phyloP scores from a whole-genome alignment of 2,113 vertebrate genomes.

The Crotalus helleri region DNA sequence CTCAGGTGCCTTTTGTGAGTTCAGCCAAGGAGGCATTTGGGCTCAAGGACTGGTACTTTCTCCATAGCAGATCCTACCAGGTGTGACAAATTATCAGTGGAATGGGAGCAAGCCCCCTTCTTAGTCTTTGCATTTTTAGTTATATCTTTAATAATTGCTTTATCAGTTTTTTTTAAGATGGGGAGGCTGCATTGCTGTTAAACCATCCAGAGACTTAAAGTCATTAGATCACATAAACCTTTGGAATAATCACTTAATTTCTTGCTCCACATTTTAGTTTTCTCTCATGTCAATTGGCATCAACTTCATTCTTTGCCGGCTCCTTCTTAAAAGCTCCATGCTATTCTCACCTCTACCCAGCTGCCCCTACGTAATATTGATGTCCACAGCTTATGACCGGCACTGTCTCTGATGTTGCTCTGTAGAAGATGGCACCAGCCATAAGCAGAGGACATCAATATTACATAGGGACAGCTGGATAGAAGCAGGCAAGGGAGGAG shows the following conservation, averaged over 20 bases:
- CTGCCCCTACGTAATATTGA: not conserved
- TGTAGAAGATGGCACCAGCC: not conserved
- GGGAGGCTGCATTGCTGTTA: not conserved
- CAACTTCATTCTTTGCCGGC: not conserved
- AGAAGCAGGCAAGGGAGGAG: not conserved
- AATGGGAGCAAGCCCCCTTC: not conserved
- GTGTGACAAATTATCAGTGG: not conserved
- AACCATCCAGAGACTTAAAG: not conserved
- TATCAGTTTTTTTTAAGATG: not conserved
- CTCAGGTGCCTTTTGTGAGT: not conserved
- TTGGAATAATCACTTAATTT: not conserved
- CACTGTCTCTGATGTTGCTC: fast-evolving
- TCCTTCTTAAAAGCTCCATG: not conserved
- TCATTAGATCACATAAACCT: not conserved
- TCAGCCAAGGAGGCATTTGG: not conserved
- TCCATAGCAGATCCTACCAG: not conserved
- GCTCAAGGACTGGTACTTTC: not conserved
- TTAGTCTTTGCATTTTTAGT: not conserved
- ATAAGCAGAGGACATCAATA: not conserved
- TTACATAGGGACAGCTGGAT: not conserved
- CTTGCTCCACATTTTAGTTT: not conserved
- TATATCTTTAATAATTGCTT: not conserved
- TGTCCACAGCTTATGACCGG: not conserved
- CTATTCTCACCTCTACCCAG: not conserved
- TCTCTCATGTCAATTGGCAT: not conserved